Percentiles rank a stretch among this genome's conserved stretches.
phyloP scores from a whole-genome alignment of 2,113 vertebrate species.

The Gadus macrocephalus region DNA sequence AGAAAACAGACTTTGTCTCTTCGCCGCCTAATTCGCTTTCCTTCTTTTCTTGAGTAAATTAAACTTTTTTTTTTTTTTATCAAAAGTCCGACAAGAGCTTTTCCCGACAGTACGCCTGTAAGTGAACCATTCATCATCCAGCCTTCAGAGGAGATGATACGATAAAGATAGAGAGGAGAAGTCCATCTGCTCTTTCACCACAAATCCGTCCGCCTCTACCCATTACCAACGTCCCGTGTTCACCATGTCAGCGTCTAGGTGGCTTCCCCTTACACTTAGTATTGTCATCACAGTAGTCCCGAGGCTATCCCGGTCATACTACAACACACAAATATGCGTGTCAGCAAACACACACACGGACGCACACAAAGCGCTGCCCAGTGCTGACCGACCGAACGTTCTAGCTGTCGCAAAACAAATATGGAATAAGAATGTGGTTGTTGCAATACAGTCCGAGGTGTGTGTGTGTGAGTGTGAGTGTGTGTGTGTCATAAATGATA shows the following conservation, averaged over 20 bases:
- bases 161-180: too few relatives aligned
- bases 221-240: too few relatives aligned
- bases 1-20: background rate
- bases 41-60: background rate
- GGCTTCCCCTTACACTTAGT: too few relatives aligned
- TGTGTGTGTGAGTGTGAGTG: too few relatives aligned
- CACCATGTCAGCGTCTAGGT: too few relatives aligned
- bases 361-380: background rate
- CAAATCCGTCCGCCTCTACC: too few relatives aligned
- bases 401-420: background rate
- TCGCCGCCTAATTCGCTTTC: background rate
- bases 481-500: too few relatives aligned
- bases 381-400: background rate
- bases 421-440: background rate
- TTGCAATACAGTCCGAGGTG: background rate
- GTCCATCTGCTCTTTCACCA: too few relatives aligned
- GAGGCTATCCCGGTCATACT: background rate
- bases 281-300: too few relatives aligned
- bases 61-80: background rate
- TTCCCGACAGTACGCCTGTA: too few relatives aligned
- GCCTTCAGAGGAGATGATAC: too few relatives aligned
- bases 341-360: background rate
- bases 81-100: background rate
- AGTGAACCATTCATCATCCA: too few relatives aligned
- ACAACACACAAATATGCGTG: conserved; percentile 1